These are phyloP conservation scores for Porites evermanni DNA, from an alignment of 92 coral and sea anemone species.

Conservation along the genomic window DNA sequence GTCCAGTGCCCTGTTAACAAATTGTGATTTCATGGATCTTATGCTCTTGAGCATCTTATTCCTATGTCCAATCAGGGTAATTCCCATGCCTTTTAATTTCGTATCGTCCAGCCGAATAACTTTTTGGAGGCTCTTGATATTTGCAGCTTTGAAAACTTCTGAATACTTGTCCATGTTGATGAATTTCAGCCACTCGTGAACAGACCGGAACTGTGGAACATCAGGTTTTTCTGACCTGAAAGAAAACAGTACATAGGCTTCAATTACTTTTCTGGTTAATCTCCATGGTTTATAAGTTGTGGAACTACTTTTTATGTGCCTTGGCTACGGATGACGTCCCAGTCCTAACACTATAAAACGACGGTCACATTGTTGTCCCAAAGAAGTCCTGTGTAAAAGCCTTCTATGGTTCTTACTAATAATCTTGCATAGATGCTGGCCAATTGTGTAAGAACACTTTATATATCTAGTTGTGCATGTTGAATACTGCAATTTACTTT, in stretches of 20 bases:
- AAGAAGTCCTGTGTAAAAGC: too few species aligned
- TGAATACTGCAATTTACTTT: too few species aligned
- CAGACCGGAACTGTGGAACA: conserved; percentile 54
- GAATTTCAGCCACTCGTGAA: conserved; percentile 81
- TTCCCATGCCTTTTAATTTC: conserved; percentile 76
- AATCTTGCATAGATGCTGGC: too few species aligned
- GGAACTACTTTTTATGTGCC: too few species aligned
- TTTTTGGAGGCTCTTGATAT: conserved; percentile 58
- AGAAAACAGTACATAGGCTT: neutral
- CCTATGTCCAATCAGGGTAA: conserved; percentile 91
- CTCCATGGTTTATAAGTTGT: too few species aligned
- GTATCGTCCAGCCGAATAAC: conserved; percentile 67
- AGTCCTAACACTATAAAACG: too few species aligned
- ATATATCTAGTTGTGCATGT: too few species aligned
- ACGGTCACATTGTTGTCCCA: too few species aligned
- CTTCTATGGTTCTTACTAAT: too few species aligned
- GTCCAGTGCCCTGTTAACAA: conserved; percentile 15
- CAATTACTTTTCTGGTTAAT: too few species aligned
- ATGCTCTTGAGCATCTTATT: conserved; percentile 93
- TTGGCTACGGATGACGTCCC: too few species aligned
- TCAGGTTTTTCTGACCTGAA: conserved; percentile 32
- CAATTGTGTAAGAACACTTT: too few species aligned
- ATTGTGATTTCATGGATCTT: conserved; percentile 71
- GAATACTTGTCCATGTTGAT: conserved; percentile 85
- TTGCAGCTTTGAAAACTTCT: conserved; percentile 58